Evolutionary conservation across 2,888 invertebrate genomes (phyloP), one percentile per base, ranked within the genome.

Genomic region (Andrena bucephala): DNA sequence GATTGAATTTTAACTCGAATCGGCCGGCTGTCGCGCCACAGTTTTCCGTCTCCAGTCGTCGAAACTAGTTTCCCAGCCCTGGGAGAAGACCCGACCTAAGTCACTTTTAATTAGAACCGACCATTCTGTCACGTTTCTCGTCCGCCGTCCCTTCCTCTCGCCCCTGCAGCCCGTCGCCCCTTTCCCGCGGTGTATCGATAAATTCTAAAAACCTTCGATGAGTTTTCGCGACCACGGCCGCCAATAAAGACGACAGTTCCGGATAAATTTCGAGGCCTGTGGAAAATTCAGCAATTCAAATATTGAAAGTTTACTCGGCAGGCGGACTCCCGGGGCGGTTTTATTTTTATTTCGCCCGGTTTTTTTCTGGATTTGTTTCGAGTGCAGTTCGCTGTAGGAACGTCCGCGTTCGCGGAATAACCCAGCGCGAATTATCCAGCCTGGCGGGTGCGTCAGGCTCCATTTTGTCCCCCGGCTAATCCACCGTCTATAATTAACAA

Each of bases 1-100:
- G 81, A 85, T 90, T 90, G 86, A 87, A 87, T 89, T 89, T 89
- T 86, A 89, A 87, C 82, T 68, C 65, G 83, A 85, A 87, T 85
- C 88, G 87, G 48, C 57, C 70, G 50, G 27, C 74, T 69, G 81
- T 68, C 81, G 82, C 31, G 27, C 42, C 65, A 60, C 67, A 72
- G 48, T 71, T 81, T 66, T 70, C 66, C 52, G 65, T 65, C 48
- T 8, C 24, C 48, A 20, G 13, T 50, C 63, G 50, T 52, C 54
- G 60, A 33, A 66, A 67, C 70, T 50, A 67, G 80, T 78, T 77
- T 68, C 33, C 78, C 67, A 27, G 36, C 27, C 42, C 36, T 6
- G 68, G 42, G 48, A 66, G 42, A 54, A 52, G 52, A 31, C 24
- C 8, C 60, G 10, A 52, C n/a, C 57, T 66, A 66, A 78, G 79